Base-by-base conservation (phyloP, 1,140 invertebrate genomes). In the Galendromus occidentalis region DNA sequence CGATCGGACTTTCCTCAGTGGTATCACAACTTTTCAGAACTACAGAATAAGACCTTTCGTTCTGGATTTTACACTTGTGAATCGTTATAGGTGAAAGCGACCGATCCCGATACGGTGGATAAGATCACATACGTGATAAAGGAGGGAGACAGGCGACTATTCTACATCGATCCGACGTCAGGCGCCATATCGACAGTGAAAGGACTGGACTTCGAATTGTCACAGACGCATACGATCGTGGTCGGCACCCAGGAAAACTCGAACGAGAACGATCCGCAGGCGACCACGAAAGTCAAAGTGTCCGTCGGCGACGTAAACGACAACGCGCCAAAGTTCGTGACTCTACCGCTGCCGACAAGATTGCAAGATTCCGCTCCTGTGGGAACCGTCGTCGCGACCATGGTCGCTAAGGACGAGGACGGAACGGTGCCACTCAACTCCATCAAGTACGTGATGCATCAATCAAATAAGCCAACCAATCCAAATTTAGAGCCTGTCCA, bases 201-300 rank as follows among this genome's bases (percentile, higher is more conserved):
- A 42, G 83, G 84, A 4, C 74, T 92, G 42, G 88, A 92, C 73
- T 86, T 85, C 68, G 88, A 92, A 71, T 79, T 78, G 66, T 82
- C 84, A 30, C 82, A 77, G 44, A 80, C 84, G 55, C 83, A 91
- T 70, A 81, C 85, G 44, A 74, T 91, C 0, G 77, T 86, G 12
- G 79, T 91, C 9, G 88, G 87, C 7, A 88, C 88, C 2, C 76
- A 84, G 65, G 88, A 91, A 74, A 88, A 91, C 72, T 81, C 78
- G 69, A 66, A 70, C 1, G 81, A 80, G 14, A 79, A 82, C 47
- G 77, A 79, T 0, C 80, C 81, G 0, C 85, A 85, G 1, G 82
- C 85, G 22, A 88, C 84, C 0, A 85, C 86, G 0, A 84, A 80
- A 66, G 82, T 90, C 1, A 79, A 85, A 64, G 79, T 88, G 29